Base-by-base conservation (phyloP, 2,888 invertebrate species). In the Drosophila kuntzei region DNA sequence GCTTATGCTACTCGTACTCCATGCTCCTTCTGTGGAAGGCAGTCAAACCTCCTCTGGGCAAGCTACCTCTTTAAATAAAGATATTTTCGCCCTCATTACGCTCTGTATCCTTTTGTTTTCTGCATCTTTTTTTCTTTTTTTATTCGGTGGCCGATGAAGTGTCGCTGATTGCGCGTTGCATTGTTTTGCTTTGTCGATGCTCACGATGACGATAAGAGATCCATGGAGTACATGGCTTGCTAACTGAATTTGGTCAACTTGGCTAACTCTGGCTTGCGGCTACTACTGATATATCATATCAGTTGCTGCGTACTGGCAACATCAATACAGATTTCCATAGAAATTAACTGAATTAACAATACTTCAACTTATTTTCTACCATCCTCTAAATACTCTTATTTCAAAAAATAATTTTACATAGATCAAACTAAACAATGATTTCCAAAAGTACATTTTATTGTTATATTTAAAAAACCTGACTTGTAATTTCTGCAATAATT, bases 151-250 rank as follows among this genome's bases (percentile, higher is more conserved):
- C 71, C 90, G 89, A 89, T 90, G 89, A 89, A 89, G 89, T 90
- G 90, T 89, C 83, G 90, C 90, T 89, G 89, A 89, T 89, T 89
- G 87, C 81, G 87, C 89, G 78, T 86, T 89, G 90, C 87, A 89
- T 89, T 90, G 89, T 90, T 90, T 89, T 78, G 87, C 79, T 72
- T 71, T 61, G 63, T 67, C 71, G 79, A 71, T 71, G 79, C 68
- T 78, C 67, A 78, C 68, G 81, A 79, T 71, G 84, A 62, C 87
- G 82, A 83, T 83, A 83, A 83, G 80, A 50, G 64, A 58, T 79
- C 67, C 78, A 77, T 71, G 80, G 64, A 61, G 80, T 64, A 63
- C 69, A 69, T 43, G 57, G 54, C 67, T 51, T 18, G 47, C 36
- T 54, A 67, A 47, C 76, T 67, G 71, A 62, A 68, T 66, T 79